Evolutionary conservation across 1,140 invertebrate genomes (phyloP).

Genomic region (Saccostrea cuccullata): DNA sequence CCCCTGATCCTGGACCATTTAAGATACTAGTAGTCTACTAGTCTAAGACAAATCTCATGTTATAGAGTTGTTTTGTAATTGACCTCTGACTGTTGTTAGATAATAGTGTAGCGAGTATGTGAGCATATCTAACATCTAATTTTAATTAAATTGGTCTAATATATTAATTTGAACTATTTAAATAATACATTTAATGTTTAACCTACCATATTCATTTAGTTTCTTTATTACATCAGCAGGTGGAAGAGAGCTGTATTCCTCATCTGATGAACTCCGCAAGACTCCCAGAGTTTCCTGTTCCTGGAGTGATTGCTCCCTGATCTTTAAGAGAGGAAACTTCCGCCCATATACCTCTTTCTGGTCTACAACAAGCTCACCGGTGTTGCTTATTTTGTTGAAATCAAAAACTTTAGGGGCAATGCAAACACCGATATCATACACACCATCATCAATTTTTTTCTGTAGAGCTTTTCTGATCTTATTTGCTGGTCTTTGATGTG

Average conservation of each 20-base stretch:
- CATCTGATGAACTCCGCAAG: not conserved
- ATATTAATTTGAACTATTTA: too few relatives aligned
- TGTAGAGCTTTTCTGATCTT: not conserved
- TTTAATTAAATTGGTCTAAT: too few relatives aligned
- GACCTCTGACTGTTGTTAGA: too few relatives aligned
- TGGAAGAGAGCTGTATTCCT: not conserved
- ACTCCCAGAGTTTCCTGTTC: not conserved
- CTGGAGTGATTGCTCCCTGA: not conserved
- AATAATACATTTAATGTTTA: too few relatives aligned
- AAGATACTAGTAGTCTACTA: too few relatives aligned
- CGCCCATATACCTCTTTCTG: not conserved
- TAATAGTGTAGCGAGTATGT: too few relatives aligned
- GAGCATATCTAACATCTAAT: too few relatives aligned
- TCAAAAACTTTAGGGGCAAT: not conserved
- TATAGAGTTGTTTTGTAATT: too few relatives aligned
- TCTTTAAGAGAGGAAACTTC: not conserved
- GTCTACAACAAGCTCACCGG: not conserved
- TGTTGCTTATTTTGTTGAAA: not conserved
- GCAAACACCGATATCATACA: not conserved
- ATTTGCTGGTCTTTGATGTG: not conserved
- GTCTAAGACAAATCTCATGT: too few relatives aligned
- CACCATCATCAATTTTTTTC: not conserved
- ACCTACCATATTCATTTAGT: not conserved
- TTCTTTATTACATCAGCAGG: not conserved
- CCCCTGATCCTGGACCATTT: too few relatives aligned